phyloP scores from a whole-genome alignment of 2,888 invertebrate species.

The Isoperla grammatica region DNA sequence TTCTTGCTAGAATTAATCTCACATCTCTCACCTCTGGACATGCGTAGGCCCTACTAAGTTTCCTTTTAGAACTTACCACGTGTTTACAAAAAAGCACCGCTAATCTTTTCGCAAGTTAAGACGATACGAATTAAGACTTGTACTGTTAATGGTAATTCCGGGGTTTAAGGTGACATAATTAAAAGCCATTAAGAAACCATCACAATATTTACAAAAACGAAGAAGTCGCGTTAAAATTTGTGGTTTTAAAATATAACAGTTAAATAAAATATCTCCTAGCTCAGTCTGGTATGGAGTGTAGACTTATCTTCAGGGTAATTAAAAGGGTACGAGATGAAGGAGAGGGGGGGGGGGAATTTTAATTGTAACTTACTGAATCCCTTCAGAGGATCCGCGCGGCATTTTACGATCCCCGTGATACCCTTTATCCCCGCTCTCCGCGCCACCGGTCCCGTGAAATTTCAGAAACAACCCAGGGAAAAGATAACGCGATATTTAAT shows the following conservation, averaged over 20 bases:
- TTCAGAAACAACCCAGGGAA: constrained; percentile 2
- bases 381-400: constrained; percentile 19
- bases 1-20: no score
- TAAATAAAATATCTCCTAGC: neutral
- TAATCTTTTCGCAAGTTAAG: no score
- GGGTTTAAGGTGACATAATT: no score
- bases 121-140: no score
- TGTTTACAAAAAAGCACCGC: no score
- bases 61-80: no score
- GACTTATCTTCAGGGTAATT: constrained; percentile 7
- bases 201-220: neutral
- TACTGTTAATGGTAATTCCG: no score
- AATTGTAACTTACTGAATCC: constrained; percentile 25
- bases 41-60: no score
- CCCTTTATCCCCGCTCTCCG: constrained; percentile 21
- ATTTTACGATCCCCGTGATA: constrained; percentile 28
- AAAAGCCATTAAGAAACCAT: neutral
- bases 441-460: constrained; percentile 4
- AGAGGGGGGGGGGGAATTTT: constrained; percentile 14
- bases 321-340: constrained; percentile 7
- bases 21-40: no score
- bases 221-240: neutral
- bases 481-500: constrained; percentile 5
- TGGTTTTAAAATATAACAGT: neutral
- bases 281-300: neutral